These are phyloP conservation scores for Harpegnathos saltator DNA, from an alignment of 1,140 invertebrate genomes.

Conservation along the genomic window DNA sequence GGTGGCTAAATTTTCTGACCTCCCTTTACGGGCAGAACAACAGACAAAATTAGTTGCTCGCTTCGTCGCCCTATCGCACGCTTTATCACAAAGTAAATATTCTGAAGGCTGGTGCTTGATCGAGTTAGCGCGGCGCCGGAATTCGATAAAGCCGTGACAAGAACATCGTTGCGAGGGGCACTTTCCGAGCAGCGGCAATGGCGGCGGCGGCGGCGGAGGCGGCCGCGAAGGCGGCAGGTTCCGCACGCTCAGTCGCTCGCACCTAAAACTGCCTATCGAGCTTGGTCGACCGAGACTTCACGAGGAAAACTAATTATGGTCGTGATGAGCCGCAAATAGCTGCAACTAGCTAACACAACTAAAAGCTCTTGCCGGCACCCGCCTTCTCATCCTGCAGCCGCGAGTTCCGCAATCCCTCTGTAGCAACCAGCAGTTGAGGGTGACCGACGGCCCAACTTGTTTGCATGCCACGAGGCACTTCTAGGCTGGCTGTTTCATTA, in stretches of 20 bases:
- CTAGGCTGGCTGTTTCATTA: slow-evolving; percentile 49
- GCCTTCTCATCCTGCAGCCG: slow-evolving; percentile 47
- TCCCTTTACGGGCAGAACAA: slow-evolving; percentile 20
- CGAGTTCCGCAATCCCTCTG: slow-evolving; percentile 45
- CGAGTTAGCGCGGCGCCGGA: slow-evolving; percentile 71
- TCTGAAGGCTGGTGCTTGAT: slow-evolving; percentile 67
- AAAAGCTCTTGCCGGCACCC: slow-evolving; percentile 51
- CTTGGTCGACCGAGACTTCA: slow-evolving; percentile 65
- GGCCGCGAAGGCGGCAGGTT: slow-evolving; percentile 62
- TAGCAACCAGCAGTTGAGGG: slow-evolving; percentile 53
- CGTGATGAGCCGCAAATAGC: slow-evolving; percentile 78
- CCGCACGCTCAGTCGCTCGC: slow-evolving; percentile 53
- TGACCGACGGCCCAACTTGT: slow-evolving; percentile 59
- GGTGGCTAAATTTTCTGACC: slow-evolving; percentile 22
- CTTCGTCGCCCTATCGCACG: not conserved
- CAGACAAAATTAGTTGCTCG: slow-evolving; percentile 45
- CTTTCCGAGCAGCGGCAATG: slow-evolving; percentile 62
- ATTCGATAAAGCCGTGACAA: slow-evolving; percentile 76
- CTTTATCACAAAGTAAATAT: slow-evolving; percentile 68
- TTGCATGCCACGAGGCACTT: slow-evolving; percentile 50
- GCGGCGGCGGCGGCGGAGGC: too few species aligned
- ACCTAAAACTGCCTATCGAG: slow-evolving; percentile 71
- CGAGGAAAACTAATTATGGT: slow-evolving; percentile 79
- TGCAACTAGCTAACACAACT: slow-evolving; percentile 71
- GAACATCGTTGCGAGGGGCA: slow-evolving; percentile 44